Evolutionary conservation across 2,113 vertebrate genomes (phyloP), one percentile per base, ranked within the genome.

Genomic region (Physeter macrocephalus): DNA sequence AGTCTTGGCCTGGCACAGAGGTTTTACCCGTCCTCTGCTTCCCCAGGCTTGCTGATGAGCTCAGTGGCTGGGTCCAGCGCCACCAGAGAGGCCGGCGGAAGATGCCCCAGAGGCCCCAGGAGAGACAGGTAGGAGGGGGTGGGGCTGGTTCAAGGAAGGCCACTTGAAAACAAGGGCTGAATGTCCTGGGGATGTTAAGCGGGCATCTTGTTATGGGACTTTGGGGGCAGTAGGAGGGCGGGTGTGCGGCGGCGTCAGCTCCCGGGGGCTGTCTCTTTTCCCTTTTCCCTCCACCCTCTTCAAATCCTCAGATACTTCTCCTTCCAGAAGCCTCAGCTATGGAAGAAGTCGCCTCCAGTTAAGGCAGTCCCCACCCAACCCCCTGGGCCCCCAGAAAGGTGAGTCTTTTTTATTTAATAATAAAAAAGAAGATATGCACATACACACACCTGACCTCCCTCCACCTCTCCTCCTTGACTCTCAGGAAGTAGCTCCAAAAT

Each of bases 61-160:
- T 99, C 72, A 98, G 99, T 1, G 99, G 99, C 36, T 99, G 99
- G 99, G 99, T 99, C 23, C 99, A 98, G 10, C 98, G 99, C 0
- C 99, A 99, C 95, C 99, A 99, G 97, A 99, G 99, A 94, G 98
- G 99, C 97, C 96, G 99, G 46, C 99, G 99, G 98, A 99, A 99
- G 95, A 98, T 97, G 1, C 98, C 98, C 2, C 99, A 92, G 39
- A 98, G 99, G 98, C 88, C 98, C 97, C 72, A 98, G 97, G 98
- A 99, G n/a, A 98, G 98, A 31, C 99, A 99, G 99, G 99, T 99
- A 93, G 54, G 98, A 61, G 49, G 2, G n/a, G 31, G 54, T 57
- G 29, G 41, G 18, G 14, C 72, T 25, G 27, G 43, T 36, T 83
- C 64, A 34, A 46, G 67, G 66, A 57, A 62, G 46, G 81, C 31